Base-by-base conservation (phyloP, 2,888 invertebrate species). In the Oscheius sp. region DNA sequence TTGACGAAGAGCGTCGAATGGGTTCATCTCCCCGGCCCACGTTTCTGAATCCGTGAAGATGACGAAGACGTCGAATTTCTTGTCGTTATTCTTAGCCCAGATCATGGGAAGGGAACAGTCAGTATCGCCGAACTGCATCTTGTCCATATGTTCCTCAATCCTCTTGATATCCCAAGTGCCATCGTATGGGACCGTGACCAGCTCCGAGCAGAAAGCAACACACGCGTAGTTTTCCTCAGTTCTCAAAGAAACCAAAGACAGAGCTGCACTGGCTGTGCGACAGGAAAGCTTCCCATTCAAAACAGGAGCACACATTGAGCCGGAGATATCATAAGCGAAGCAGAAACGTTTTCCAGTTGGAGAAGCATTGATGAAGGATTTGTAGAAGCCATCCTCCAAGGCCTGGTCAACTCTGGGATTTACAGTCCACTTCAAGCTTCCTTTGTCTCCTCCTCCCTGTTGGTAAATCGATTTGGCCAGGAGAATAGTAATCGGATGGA, bases 51-150 rank as follows among this genome's bases (percentile, higher is more conserved):
- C 91, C 27, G 92, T 90, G 86, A 92, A 90, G 86, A 92, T 91
- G 63, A 93, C 89, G 87, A 93, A 92, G 27, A 92, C 91, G 87
- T 93, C 93, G 75, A 91, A 89, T 69, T 90, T 88, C 79, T 90
- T 89, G 53, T 91, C 90, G 66, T 90, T 89, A 55, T 90, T 87
- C 29, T 85, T 80, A 0, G 93, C 92, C 92, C 92, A 92, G 25
- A 89, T 88, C 71, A 92, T 90, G 0, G 91, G 91, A 34, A 90
- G 84, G 17, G 85, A 77, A 65, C 87, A 84, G 73, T 88, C 84
- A 5, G 87, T 87, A 4, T 48, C 4, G 8, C 82, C 83, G 55
- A 84, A 76, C 68, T 4, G 3, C 17, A 82, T 55, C 0, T 37
- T 29, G 6, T 74, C 55, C 53, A 79, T 72, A 50, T 76, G 65